Base-by-base conservation (phyloP, 2,888 invertebrate genomes). In the Alloscopus bannaensis region DNA sequence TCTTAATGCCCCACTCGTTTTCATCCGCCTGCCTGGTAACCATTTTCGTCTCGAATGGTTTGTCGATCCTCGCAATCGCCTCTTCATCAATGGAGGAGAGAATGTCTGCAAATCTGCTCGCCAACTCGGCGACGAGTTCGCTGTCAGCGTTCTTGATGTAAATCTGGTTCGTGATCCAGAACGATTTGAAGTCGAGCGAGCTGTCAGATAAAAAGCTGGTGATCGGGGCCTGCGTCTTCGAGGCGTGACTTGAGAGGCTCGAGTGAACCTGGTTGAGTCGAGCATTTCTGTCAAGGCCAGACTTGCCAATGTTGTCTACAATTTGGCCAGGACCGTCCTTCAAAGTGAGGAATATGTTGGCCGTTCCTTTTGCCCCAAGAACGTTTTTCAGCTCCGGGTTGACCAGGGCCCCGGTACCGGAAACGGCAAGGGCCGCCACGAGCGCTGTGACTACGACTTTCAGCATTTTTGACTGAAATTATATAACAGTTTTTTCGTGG, bases 101-200 rank as follows among this genome's bases (percentile, higher is more conserved):
- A 13, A 31, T 24, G 3, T 18, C 20, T 8, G 29, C 42, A 22
- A 52, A 64, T 4, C 20, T 2, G 8, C 20, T 1, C 2, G 36
- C 80, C 4, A 80, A 16, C 11, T 28, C 47, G 0, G 13, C 6
- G n/a, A 80, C 52, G 20, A 80, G 16, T 3, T 20, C 4, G 1
- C 13, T 1, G 18, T 68, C 69, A 0, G 80, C 80, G 28, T 68
- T 62, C 24, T 42, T 52, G 0, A 80, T 24, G 50, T 68, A 73
- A 26, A 80, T 62, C 57, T 80, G 73, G 40, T 80, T 80, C 6
- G 42, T 69, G 26, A 80, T 73, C 80, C 80, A 80, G 36, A 80
- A 80, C 1, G 31, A 47, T 16, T 62, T 31, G 42, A 68, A 47
- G 22, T 55, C 31, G 1, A 42, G 11, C 1, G 47, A 24, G 8